A percentile compares a stretch with the other conserved stretches of the same genome.
These are phyloP conservation scores for Eupithecia insigniata DNA, from an alignment of 2,888 invertebrate species.

Conservation along the genomic window DNA sequence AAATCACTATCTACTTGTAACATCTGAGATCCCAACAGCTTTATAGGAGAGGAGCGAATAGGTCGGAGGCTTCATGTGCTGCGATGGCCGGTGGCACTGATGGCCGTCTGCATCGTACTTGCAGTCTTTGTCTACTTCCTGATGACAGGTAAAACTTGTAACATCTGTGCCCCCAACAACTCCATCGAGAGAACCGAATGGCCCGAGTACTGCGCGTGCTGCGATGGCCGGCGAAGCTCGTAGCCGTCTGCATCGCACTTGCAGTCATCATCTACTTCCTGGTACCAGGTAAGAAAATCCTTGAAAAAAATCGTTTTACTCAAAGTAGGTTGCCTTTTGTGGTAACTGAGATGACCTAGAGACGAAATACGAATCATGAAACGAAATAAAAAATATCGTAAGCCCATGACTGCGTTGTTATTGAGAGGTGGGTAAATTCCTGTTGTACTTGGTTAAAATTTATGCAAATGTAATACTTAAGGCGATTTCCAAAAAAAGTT, in stretches of 20 bases:
- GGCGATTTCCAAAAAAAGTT: background rate
- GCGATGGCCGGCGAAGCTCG: conserved; percentile 78
- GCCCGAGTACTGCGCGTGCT: conserved; percentile 67
- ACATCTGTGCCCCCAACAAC: conserved; percentile 66
- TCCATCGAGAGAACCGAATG: conserved; percentile 57
- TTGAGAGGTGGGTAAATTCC: background rate
- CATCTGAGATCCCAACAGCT: conserved; percentile 55
- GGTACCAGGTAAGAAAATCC: conserved; percentile 66
- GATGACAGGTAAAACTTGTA: conserved; percentile 68
- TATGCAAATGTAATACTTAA: background rate
- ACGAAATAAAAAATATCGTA: background rate
- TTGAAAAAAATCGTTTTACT: background rate
- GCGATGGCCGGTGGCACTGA: conserved; percentile 78
- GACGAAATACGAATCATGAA: conserved; percentile 6
- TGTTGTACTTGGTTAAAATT: background rate
- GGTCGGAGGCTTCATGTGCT: conserved; percentile 67
- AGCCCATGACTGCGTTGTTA: background rate
- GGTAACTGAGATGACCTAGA: conserved; percentile 15
- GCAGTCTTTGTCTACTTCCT: conserved; percentile 81
- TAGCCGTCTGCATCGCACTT: conserved; percentile 75
- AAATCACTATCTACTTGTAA: no score
- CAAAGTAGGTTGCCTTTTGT: conserved; percentile 5
- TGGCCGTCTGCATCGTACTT: conserved; percentile 75
- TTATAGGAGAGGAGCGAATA: conserved; percentile 58
- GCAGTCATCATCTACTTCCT: conserved; percentile 81